phyloP scores from a whole-genome alignment of 2,113 vertebrate species.

The rat (Rattus norvegicus) region GRCr8 NC_086022.1:139683001-139683500 shows the following conservation, averaged over 20 bases:
- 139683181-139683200: not conserved
- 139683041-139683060: not conserved
- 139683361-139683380: too few species aligned
- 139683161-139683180: not conserved
- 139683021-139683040: conserved; percentile 15
- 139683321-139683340: not conserved
- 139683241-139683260: not conserved
- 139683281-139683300: not conserved
- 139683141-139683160: not conserved
- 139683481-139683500: too few species aligned
- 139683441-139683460: too few species aligned
- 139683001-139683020: conserved; percentile 53
- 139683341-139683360: too few species aligned
- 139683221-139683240: not conserved
- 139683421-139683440: too few species aligned
- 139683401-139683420: too few species aligned
- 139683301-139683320: too few species aligned
- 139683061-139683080: not conserved
- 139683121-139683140: not conserved
- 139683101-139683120: not conserved
- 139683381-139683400: too few species aligned
- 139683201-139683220: not conserved
- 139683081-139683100: not conserved
- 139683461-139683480: too few species aligned
- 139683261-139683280: not conserved